Evolutionary conservation across 2,113 vertebrate genomes (phyloP).

Genomic region (Gobius niger): DNA sequence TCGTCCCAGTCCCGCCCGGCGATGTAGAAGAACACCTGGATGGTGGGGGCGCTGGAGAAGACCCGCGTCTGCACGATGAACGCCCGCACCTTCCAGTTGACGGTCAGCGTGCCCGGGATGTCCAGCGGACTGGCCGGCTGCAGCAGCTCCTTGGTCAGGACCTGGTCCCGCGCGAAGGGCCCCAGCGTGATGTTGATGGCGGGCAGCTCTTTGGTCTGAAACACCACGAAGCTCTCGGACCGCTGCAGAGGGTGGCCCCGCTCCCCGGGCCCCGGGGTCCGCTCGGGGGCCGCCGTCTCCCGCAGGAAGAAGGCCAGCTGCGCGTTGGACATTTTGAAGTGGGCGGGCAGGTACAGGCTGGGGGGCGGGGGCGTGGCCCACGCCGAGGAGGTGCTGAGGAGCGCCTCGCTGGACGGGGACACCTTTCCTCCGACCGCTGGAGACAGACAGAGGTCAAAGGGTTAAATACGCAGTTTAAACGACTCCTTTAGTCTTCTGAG

Average conservation of each 20-base stretch:
- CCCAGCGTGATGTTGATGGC: conserved; percentile 92
- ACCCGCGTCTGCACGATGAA: conserved; percentile 91
- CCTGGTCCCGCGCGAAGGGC: conserved; percentile 87
- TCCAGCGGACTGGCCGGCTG: conserved; percentile 93
- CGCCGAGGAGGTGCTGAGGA: conserved; percentile 69
- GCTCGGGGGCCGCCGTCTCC: conserved; percentile 74
- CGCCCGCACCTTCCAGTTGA: conserved; percentile 98
- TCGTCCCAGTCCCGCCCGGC: conserved; percentile 97
- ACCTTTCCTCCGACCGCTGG: conserved; percentile 80
- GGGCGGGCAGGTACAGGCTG: conserved; percentile 83
- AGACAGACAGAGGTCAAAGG: conserved; percentile 41
- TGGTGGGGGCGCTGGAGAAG: conserved; percentile 85
- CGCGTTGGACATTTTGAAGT: conserved; percentile 92
- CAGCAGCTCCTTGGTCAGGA: conserved; percentile 89
- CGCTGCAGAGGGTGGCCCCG: conserved; percentile 82
- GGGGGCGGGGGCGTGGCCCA: conserved; percentile 65
- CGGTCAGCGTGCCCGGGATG: conserved; percentile 87
- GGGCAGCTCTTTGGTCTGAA: conserved; percentile 95
- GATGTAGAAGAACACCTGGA: conserved; percentile 96
- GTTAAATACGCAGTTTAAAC: background rate
- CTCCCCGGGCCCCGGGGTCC: conserved; percentile 28
- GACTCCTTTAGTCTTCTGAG: too few species aligned
- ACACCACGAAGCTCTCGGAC: conserved; percentile 93
- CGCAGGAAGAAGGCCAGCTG: conserved; percentile 94
- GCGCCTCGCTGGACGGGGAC: conserved; percentile 80